phyloP scores from a whole-genome alignment of 2,888 invertebrate species.

The Auanema sp. region DNA sequence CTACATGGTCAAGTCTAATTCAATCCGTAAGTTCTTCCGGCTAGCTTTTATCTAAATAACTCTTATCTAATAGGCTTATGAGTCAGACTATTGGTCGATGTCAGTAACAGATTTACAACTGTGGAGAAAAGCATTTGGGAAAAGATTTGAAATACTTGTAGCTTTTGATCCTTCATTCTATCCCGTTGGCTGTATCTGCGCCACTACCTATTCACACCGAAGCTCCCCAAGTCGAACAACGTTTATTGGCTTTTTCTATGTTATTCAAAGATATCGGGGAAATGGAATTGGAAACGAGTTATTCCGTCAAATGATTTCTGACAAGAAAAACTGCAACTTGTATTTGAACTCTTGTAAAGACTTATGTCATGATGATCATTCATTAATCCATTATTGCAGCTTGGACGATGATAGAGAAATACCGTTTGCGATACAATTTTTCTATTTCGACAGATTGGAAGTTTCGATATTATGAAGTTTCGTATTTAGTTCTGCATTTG shows the following conservation, averaged over 20 bases:
- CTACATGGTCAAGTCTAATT: too few species aligned
- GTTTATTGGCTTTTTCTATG: slow-evolving; percentile 16
- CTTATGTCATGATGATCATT: background rate
- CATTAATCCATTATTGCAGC: too few species aligned
- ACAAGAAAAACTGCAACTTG: slow-evolving; percentile 11
- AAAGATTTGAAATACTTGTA: slow-evolving; percentile 14
- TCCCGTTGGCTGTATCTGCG: slow-evolving; percentile 17
- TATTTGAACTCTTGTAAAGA: slow-evolving; percentile 12
- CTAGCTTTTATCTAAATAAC: background rate
- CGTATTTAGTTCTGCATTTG: background rate
- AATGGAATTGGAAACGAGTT: slow-evolving; percentile 16
- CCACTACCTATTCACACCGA: slow-evolving; percentile 8
- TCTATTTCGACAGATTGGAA: slow-evolving; percentile 8
- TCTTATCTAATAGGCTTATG: slow-evolving; percentile 8
- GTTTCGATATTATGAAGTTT: slow-evolving; percentile 12
- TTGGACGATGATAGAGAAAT: slow-evolving; percentile 16
- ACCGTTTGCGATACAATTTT: slow-evolving; percentile 13
- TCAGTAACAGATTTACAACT: slow-evolving; percentile 13
- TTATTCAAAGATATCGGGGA: slow-evolving; percentile 10
- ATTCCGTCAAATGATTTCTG: slow-evolving; percentile 9
- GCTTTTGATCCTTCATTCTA: slow-evolving; percentile 8
- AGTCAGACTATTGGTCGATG: slow-evolving; percentile 12
- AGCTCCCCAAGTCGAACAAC: slow-evolving; percentile 1
- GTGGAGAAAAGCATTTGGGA: slow-evolving; percentile 13
- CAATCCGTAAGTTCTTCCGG: too few species aligned